Base-by-base conservation (phyloP, 2,888 invertebrate species). In the Endomychus coccineus region DNA sequence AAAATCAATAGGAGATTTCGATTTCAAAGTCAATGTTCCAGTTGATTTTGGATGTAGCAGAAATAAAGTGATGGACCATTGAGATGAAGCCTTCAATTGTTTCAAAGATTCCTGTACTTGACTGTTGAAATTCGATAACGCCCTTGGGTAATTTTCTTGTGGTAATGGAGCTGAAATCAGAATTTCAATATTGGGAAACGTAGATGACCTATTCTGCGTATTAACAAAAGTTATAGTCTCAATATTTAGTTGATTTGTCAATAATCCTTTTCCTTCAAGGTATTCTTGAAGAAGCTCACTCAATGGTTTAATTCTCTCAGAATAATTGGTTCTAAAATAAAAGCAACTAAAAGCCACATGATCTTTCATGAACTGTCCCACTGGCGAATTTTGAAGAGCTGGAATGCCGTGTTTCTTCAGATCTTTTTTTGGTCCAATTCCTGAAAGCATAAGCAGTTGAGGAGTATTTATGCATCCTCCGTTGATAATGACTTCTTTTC, bases 361-460 rank as follows among this genome's bases (percentile, higher is more conserved):
- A 51, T 76, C 75, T 46, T 74, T 71, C n/a, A 76, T 59, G 50
- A 74, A 74, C 25, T 64, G 51, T 2, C 76, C 76, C 1, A 77
- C 76, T 44, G 68, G 66, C 15, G 71, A 49, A 52, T 74, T 64
- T 21, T 43, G 59, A 2, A 73, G 44, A 0, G 67, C 55, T 0
- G 66, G 51, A 35, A 74, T 71, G 0, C 62, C 59, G 39, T 69
- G 47, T 24, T 66, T 55, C 3, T 62, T 48, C 45, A 80, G 64
- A 34, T 71, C 66, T 1, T 71, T 55, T 27, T 56, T 58, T 0
- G 75, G 75, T 0, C 77, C 77, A 5, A 81, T 67, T 1, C 83
- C 83, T 1, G 80, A 80, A 10, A 82, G 58, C 75, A 82, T 73
- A 23, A 84, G 61, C 2, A 84, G 50, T 52, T 83, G 80, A 0